A percentile compares a stretch with the other conserved stretches of the same genome.
Conservation (phyloP, 2,113 vertebrate species). For the Hippocampus guttulatus region DNA sequence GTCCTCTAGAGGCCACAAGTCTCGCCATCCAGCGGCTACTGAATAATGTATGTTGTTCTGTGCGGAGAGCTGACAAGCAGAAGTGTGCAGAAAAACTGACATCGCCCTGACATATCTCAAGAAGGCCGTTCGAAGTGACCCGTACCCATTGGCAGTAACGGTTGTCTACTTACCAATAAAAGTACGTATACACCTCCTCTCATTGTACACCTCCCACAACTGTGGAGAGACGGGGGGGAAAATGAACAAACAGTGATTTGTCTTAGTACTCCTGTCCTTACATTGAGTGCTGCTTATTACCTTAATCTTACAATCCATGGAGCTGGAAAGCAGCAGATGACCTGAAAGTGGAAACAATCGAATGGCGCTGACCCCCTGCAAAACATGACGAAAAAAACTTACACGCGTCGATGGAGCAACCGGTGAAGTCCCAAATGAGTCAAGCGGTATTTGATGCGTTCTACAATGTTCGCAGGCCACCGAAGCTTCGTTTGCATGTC, state of each 20-base stretch:
- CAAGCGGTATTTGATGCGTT: background rate
- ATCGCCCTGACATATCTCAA: constrained; percentile 51
- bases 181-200: constrained; percentile 88
- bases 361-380: constrained; percentile 93
- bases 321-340: constrained; percentile 89
- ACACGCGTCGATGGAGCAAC: too few relatives aligned
- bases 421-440: background rate
- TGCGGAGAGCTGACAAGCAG: constrained; percentile 61
- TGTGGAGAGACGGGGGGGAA: constrained; percentile 35
- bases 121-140: constrained; percentile 32
- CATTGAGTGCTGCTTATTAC: constrained; percentile 58
- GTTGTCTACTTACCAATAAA: constrained; percentile 84
- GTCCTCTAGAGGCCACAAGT: constrained; percentile 19
- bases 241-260: background rate
- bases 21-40: constrained; percentile 38
- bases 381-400: constrained; percentile 1
- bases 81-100: constrained; percentile 58
- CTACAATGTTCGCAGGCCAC: background rate
- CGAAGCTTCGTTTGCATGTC: background rate
- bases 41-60: constrained; percentile 63
- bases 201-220: constrained; percentile 98
- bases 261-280: background rate
- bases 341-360: constrained; percentile 91
- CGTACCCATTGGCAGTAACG: background rate
- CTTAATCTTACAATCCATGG: constrained; percentile 99